Conservation (phyloP, 1,140 invertebrate species). For the Drosophila teissieri region DNA sequence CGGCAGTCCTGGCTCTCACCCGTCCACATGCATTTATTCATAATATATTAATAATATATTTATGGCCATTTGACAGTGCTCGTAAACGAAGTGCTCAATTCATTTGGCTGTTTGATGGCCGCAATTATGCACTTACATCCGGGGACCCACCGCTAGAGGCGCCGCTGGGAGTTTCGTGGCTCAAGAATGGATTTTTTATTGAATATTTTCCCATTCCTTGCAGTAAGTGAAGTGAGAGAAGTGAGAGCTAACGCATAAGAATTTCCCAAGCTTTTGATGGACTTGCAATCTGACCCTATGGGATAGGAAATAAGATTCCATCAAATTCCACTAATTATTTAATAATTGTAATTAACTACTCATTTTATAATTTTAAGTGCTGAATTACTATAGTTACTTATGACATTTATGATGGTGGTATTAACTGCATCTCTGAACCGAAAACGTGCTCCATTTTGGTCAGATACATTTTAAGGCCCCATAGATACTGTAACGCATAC, state of each 20-base stretch:
- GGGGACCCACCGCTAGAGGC: slow-evolving; percentile 28
- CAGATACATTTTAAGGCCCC: neutral
- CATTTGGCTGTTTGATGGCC: slow-evolving; percentile 37
- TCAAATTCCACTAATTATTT: no score
- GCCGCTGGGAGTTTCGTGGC: slow-evolving; percentile 22
- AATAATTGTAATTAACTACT: no score
- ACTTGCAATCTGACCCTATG: no score
- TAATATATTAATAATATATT: slow-evolving; percentile 58
- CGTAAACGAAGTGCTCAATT: slow-evolving; percentile 67
- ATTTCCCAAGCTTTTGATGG: no score
- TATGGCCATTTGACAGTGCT: slow-evolving; percentile 45
- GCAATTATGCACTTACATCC: slow-evolving; percentile 24
- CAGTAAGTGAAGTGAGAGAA: neutral
- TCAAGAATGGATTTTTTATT: neutral
- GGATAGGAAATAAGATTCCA: no score
- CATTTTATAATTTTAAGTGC: no score
- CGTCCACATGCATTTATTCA: slow-evolving; percentile 63
- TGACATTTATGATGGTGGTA: no score
- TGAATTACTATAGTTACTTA: no score
- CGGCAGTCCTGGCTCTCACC: slow-evolving; percentile 14
- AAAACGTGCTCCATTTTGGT: neutral
- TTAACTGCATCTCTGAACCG: neutral
- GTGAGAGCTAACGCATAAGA: neutral
- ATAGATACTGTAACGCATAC: neutral
- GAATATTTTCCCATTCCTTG: neutral